Evolutionary conservation across 37 sponge, comb jelly and placozoan species (phyloP).

Genomic region (Spongilla lacustris): DNA sequence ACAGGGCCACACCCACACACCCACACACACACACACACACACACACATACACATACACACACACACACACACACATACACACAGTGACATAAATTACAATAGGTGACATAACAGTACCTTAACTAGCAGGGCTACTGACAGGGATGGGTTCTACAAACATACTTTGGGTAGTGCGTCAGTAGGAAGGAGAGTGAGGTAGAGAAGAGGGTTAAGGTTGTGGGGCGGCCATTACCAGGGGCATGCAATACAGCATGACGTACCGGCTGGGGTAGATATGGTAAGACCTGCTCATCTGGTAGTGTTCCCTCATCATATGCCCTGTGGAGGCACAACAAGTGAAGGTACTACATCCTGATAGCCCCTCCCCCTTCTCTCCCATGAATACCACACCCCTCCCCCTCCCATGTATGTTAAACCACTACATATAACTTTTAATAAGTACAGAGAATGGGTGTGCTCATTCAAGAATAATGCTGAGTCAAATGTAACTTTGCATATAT

Average conservation of each 20-base stretch:
- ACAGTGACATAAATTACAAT: too few species aligned
- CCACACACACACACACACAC: conserved; percentile 15
- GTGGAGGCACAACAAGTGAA: neutral
- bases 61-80: neutral
- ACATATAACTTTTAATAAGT: too few species aligned
- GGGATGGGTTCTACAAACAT: neutral
- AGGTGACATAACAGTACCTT: neutral
- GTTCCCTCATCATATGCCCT: neutral
- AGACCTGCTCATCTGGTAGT: neutral
- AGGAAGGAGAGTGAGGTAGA: neutral
- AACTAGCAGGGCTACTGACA: neutral
- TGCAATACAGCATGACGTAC: too few species aligned
- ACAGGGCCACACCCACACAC: conserved; percentile 25
- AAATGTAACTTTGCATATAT: too few species aligned
- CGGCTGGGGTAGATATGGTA: neutral
- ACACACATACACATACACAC: too few species aligned
- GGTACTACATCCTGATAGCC: neutral
- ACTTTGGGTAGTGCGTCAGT: neutral
- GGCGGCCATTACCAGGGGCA: too few species aligned
- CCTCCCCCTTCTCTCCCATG: neutral
- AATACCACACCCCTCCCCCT: too few species aligned
- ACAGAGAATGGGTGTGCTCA: too few species aligned
- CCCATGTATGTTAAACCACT: neutral
- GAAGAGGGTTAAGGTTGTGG: too few species aligned
- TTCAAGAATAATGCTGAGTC: too few species aligned